Evolutionary conservation across 2,888 invertebrate species (phyloP).

Genomic region (Mylabris sibirica): DNA sequence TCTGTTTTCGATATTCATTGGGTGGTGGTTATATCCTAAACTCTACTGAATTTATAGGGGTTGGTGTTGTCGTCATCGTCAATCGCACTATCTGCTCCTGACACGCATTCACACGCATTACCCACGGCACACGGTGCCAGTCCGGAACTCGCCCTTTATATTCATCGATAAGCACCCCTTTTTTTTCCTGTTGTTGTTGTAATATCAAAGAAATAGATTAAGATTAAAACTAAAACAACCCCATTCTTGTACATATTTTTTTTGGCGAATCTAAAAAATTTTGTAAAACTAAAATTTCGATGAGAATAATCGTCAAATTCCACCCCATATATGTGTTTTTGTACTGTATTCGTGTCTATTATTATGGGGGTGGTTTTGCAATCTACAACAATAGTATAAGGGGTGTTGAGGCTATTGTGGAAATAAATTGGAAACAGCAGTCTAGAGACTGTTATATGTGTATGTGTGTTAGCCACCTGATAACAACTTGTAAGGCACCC

Average conservation of each 20-base stretch:
- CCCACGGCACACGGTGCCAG: constrained; percentile 40
- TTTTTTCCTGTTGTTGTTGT: neutral
- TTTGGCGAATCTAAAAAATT: neutral
- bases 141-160: constrained; percentile 37
- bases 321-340: neutral
- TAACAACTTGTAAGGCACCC: constrained; percentile 38
- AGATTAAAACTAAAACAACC: neutral
- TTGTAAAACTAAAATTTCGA: neutral
- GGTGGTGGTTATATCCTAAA: no score
- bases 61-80: constrained; percentile 40
- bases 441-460: constrained; percentile 34
- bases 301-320: neutral
- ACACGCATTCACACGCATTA: constrained; percentile 49
- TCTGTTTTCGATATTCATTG: neutral
- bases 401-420: constrained; percentile 53
- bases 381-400: constrained; percentile 24
- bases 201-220: neutral
- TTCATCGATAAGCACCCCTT: constrained; percentile 12
- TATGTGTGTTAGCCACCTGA: constrained; percentile 32
- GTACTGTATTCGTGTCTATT: neutral
- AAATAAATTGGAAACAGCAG: constrained; percentile 58
- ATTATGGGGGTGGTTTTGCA: constrained; percentile 5
- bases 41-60: neutral
- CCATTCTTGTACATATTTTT: neutral
- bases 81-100: constrained; percentile 53